Evolutionary conservation across 2,113 vertebrate species (phyloP), one percentile per base, ranked within the genome.

Genomic region (Marmota monax): DNA sequence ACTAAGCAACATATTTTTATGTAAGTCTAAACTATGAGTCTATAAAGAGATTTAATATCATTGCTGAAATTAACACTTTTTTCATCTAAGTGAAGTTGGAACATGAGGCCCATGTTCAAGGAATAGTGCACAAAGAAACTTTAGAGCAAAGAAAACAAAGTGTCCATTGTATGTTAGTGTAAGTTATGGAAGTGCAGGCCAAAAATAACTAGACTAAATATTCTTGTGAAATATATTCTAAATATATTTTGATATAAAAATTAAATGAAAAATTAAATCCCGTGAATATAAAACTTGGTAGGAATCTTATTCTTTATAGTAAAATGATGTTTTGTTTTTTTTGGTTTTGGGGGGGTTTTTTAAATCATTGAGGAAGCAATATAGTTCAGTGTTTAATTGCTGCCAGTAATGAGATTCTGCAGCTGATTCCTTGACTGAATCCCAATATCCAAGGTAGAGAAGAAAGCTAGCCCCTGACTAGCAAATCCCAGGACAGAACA

Each of bases 141-240:
- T 94, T 45, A 96, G 86, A 97, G 84, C 82, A 92, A 97, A 97
- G 92, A 80, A 97, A 97, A 97, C 92, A 97, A 80, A 96, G 94
- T 89, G 29, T 70, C 74, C 84, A 96, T 96, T 97, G 93, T 98
- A 53, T 87, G 70, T 91, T 79, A 69, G 89, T 69, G 1, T 76
- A 95, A 92, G 53, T 96, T 87, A 85, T 93, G 58, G 2, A 69
- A 94, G 69, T 37, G 27, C 87, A 85, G 90, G 89, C 95, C 97
- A 97, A 95, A 95, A 97, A 96, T 88, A 97, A 95, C 96, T 78
- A 78, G 72, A 94, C 63, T 69, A 84, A 95, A 92, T 96, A 97
- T 77, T 90, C 87, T 67, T 92, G 70, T 92, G 90, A 97, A 96
- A 95, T 96, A 84, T 96, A 88, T 79, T 86, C 82, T 78, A 84